Evolutionary conservation across 2,888 invertebrate genomes (phyloP), one percentile per base, ranked within the genome.

Genomic region (Nysson spinosus): DNA sequence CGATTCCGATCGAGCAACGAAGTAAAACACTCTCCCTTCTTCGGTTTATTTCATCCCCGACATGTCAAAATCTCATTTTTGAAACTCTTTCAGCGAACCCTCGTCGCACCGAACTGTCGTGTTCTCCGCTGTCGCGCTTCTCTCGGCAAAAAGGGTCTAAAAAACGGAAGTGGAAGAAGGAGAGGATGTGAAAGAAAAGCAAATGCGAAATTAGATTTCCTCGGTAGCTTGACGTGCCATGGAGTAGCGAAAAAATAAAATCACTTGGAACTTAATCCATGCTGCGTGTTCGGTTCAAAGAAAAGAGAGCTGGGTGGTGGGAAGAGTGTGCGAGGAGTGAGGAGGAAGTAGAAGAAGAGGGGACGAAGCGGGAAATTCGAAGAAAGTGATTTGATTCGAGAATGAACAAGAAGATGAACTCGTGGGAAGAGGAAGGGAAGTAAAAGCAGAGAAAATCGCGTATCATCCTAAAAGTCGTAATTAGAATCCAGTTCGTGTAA

Each of bases 401-500:
- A 22, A 37, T 17, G 22, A 34, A 47, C 52, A 35, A 44, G 9
- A 49, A 50, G 44, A 11, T 14, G 24, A 57, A 37, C 19, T 1
- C 22, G 55, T 20, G 50, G 12, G 11, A 24, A 16, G 28, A 49
- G 37, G 49, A 49, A n/a, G 11, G 40, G 14, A 50, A 24, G 61
- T 42, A 57, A 74, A 63, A 50, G 58, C 43, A 40, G 60, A 65
- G 69, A 66, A 66, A 72, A 69, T 56, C 72, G 57, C 37, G 63
- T 63, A 63, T 75, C 69, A 72, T 66, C 69, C 73, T 72, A 69
- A n/a, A n/a, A 46, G 69, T 64, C 64, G 80, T 79, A 82, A 81
- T 81, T 81, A 82, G 81, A 81, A 80, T 81, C 73, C 71, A 75
- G 75, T 78, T 78, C 76, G 78, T 74, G 73, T 74, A 80, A 81